Base-by-base conservation (phyloP, 2,797 vertebrate genomes). In the Labroides dimidiatus region DNA sequence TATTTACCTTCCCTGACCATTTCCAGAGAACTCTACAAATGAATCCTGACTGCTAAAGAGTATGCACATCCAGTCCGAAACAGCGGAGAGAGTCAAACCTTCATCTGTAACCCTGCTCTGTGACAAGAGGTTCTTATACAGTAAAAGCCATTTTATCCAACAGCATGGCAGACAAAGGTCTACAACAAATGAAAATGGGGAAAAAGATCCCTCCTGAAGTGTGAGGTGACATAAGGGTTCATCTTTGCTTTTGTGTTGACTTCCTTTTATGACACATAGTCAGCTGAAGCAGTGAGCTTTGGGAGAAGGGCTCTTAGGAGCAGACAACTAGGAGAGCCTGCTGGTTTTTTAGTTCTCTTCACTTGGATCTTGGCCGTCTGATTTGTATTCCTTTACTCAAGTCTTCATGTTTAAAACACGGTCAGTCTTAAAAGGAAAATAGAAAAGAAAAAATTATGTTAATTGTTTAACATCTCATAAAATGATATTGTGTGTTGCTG, bases 201-300 rank as follows among this genome's bases (percentile, higher is more conserved):
- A 69, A 92, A 93, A n/a, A 91, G 81, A 85, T 92, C 81, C 83
- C 81, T 89, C 85, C 92, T 86, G 61, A 91, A 92, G 80, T 92
- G 85, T 77, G 84, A 90, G 13, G 84, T 90, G 52, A 86, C 84
- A 56, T 89, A 91, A 49, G 87, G 90, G 73, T 93, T 93, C 90
- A 91, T 93, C 81, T 88, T 88, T 3, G 74, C 58, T 71, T 59
- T 41, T 54, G 43, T 66, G 74, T 72, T 61, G 84, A 78, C 48
- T 30, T 81, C 45, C 45, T 55, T 64, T 69, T 76, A 53, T 73
- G 75, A 79, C 41, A 69, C 75, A 88, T 83, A 66, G 59, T 86
- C 47, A 71, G 58, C 54, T 39, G 81, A 77, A 80, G 21, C 52
- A 36, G 1, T 42, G 27, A 58, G 57, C 7, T 60, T 67, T 59